Evolutionary conservation across 2,113 vertebrate genomes (phyloP).

Genomic region (Myocastor coypus): DNA sequence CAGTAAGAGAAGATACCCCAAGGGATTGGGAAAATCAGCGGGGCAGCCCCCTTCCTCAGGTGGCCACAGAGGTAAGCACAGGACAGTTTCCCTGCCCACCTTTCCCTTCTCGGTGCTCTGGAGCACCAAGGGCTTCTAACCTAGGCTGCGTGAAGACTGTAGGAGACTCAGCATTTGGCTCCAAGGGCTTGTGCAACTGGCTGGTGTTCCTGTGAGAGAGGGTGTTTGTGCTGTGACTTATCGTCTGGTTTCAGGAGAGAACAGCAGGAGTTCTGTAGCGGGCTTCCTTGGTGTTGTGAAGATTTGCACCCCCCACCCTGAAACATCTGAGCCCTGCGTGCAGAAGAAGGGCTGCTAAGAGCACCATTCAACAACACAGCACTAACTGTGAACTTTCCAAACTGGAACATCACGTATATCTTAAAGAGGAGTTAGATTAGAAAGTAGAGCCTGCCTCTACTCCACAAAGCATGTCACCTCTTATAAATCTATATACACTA

Average conservation of each 20-base stretch:
- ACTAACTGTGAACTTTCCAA: conserved; percentile 9
- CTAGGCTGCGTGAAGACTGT: not conserved
- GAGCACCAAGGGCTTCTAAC: not conserved
- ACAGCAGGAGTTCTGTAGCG: not conserved
- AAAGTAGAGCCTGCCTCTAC: not conserved
- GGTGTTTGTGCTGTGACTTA: not conserved
- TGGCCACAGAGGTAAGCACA: not conserved
- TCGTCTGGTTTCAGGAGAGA: not conserved
- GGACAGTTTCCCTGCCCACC: accelerated
- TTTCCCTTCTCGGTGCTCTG: not conserved
- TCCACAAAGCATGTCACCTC: not conserved
- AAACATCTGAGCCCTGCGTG: not conserved
- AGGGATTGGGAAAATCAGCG: not conserved
- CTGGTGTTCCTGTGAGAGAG: not conserved
- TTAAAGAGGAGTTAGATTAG: not conserved
- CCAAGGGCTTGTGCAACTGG: not conserved
- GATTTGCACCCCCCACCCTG: not conserved
- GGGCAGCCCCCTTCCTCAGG: not conserved
- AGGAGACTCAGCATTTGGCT: not conserved
- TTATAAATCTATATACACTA: not conserved
- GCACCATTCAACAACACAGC: not conserved
- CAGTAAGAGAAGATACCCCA: not conserved
- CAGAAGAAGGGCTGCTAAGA: not conserved
- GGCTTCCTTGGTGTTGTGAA: not conserved
- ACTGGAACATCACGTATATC: not conserved